Base-by-base conservation (phyloP, 2,797 vertebrate species). In the Anas flavirostris region DNA sequence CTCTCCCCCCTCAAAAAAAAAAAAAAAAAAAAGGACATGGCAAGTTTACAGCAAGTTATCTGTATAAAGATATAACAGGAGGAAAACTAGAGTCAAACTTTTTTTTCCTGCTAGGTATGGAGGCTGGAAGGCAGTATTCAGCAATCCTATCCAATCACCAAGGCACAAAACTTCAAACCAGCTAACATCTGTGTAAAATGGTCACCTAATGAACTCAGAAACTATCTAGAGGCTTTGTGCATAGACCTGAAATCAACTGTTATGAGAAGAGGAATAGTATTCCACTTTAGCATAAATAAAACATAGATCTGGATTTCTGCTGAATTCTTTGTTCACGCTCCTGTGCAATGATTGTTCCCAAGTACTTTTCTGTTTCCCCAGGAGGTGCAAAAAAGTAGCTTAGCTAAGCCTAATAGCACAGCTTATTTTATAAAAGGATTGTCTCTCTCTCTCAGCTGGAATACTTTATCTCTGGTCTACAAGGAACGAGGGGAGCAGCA, bases 181-280 rank as follows among this genome's bases (percentile, higher is more conserved):
- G 37, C 10, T 43, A 41, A 55, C 23, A 79, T 22, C 46, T 60
- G 4, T 50, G 13, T 12, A 29, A 3, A 10, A 41, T 31, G 9
- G 35, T 67, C 93, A 93, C 85, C 67, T 52, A 37, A 19, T 69
- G 62, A 89, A 91, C 72, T 91, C 83, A 94, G 82, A 89, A 89
- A 86, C 44, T 94, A 25, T 17, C 43, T 69, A 89, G 87, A 92
- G 41, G 21, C 28, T 33, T 80, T 29, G 15, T 7, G 26, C 53
- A 69, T 31, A 79, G 93, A 66, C 22, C 60, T 64, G 18, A 75
- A 77, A 53, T 86, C 95, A 90, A 52, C 59, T 80, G 87, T 77
- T 93, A 39, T 2, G n/a, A 59, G 88, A 92, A 58, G 88, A 88
- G 43, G 60, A 80, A 31, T 16, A 69, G 2, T 31, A 66, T 82